Evolutionary conservation across 2,113 vertebrate genomes (phyloP).

Genomic region (Melanocharis versteri): DNA sequence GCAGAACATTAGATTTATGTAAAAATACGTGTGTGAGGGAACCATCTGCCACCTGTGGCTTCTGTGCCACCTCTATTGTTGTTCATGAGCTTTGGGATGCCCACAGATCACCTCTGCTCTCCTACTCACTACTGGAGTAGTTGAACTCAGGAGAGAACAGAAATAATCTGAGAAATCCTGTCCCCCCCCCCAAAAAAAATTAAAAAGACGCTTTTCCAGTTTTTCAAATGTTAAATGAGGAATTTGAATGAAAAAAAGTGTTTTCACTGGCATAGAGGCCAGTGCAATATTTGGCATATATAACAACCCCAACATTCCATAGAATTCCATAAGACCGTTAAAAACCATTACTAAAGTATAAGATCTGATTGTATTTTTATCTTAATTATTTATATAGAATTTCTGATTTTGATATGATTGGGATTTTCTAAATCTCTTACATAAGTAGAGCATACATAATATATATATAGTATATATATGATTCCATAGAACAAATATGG

Average conservation of each 20-base stretch:
- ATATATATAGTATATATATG: too few species aligned
- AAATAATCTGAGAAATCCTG: background rate
- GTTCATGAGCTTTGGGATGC: background rate
- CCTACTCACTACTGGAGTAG: too few species aligned
- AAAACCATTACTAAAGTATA: background rate
- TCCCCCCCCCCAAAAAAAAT: fast-evolving
- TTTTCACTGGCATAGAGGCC: background rate
- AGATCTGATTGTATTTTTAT: background rate
- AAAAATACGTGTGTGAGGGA: background rate
- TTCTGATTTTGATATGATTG: background rate
- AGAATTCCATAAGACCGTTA: background rate
- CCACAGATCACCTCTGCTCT: background rate
- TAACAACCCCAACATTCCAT: background rate
- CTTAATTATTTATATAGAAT: background rate
- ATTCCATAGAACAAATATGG: background rate
- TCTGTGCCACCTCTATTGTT: background rate
- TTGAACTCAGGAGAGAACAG: background rate
- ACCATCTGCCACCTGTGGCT: background rate
- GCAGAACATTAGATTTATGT: background rate
- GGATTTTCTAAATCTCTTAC: background rate
- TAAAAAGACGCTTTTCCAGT: background rate
- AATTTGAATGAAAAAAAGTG: background rate
- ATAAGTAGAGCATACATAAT: background rate
- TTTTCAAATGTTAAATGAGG: background rate
- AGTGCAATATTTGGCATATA: background rate